Percentiles rank a stretch among this genome's conserved stretches.
Conservation (phyloP, 1,140 invertebrate species). For the Drosophila nannoptera region DNA sequence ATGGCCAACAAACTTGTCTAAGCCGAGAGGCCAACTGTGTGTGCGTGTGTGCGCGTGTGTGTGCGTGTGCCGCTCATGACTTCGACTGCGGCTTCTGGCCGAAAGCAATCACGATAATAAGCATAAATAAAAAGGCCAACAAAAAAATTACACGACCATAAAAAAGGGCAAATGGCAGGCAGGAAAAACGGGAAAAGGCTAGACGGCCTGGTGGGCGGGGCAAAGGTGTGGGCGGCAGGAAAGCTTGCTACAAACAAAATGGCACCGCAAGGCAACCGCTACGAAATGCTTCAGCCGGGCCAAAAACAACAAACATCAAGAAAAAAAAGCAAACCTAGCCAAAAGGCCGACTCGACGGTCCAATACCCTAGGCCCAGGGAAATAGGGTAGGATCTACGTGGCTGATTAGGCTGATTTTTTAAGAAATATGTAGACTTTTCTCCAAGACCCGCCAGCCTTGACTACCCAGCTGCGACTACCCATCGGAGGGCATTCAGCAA, state of each 20-base stretch:
- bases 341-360: not conserved
- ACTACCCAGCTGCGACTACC: not conserved
- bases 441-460: too few relatives aligned
- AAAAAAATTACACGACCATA: conserved; percentile 73
- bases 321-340: not conserved
- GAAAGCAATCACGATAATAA: conserved; percentile 73
- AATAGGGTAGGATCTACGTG: not conserved
- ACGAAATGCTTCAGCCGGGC: conserved; percentile 20
- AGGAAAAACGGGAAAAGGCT: conserved; percentile 46
- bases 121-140: conserved; percentile 73
- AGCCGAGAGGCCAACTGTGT: not conserved
- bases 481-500: not conserved
- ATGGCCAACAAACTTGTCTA: conserved; percentile 18
- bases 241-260: conserved; percentile 4
- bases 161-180: conserved; percentile 65
- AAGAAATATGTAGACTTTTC: too few relatives aligned
- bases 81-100: conserved; percentile 16
- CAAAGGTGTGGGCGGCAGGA: not conserved
- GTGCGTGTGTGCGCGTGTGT: not conserved
- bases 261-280: conserved; percentile 38
- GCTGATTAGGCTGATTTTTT: not conserved
- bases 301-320: conserved; percentile 7
- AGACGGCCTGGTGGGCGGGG: not conserved
- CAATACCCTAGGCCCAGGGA: not conserved
- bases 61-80: conserved; percentile 14